phyloP scores from a whole-genome alignment of 2,113 vertebrate genomes.

The Gymnogyps californianus region DNA sequence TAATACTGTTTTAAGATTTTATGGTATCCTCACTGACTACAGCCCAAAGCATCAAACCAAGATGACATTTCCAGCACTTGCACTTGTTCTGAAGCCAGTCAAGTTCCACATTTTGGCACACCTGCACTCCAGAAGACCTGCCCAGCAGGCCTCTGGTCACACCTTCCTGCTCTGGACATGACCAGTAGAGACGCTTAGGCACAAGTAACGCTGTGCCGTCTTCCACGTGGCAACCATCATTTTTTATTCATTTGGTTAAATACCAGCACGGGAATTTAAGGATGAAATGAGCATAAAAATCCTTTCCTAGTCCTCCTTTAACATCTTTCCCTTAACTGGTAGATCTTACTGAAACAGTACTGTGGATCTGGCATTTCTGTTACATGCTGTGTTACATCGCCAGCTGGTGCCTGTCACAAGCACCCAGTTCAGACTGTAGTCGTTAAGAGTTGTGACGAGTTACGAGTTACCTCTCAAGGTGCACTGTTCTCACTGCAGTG shows the following conservation, averaged over 20 bases:
- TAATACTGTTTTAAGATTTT: neutral
- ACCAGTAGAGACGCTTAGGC: neutral
- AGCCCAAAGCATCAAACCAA: neutral
- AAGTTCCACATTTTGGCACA: neutral
- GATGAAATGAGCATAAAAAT: neutral
- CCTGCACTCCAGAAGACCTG: neutral
- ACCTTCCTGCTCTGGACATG: neutral
- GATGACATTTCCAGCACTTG: neutral
- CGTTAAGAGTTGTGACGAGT: neutral
- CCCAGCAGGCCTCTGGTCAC: neutral
- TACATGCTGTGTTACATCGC: accelerated
- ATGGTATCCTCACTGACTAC: neutral
- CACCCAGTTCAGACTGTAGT: neutral
- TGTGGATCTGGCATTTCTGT: neutral
- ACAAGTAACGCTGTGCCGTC: neutral
- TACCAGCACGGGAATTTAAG: neutral
- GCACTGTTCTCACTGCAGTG: too few relatives aligned
- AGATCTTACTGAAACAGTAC: neutral
- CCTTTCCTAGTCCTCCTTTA: neutral
- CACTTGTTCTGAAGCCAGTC: neutral
- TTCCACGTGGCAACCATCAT: accelerated
- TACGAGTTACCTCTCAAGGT: neutral
- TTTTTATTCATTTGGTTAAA: neutral
- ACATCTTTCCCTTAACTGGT: accelerated
- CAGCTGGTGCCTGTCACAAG: neutral